These are phyloP conservation scores for Onthophagus sagittarius DNA, from an alignment of 2,888 invertebrate species.

Conservation along the genomic window DNA sequence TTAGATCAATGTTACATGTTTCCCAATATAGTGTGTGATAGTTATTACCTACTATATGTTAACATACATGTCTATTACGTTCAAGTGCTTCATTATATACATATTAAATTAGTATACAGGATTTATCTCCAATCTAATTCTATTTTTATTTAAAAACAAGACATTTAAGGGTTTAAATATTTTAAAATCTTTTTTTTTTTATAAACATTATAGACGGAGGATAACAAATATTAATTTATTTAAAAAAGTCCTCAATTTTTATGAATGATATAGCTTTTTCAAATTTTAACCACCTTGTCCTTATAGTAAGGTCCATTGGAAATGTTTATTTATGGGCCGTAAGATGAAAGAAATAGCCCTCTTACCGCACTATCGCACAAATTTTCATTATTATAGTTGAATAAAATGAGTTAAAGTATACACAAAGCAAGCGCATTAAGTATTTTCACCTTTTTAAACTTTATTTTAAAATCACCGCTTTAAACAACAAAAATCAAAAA, in stretches of 20 bases:
- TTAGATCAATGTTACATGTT: no score
- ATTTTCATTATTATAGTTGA: not conserved
- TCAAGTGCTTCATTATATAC: no score
- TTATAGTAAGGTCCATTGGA: constrained; percentile 53
- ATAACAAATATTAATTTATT: not conserved
- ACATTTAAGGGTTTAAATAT: no score
- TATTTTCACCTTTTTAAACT: not conserved
- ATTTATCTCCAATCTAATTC: no score
- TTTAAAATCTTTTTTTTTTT: not conserved
- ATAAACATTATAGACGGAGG: not conserved
- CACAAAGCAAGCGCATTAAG: constrained; percentile 13
- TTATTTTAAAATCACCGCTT: not conserved
- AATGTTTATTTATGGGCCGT: constrained; percentile 40
- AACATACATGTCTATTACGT: no score
- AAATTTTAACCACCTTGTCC: constrained; percentile 44
- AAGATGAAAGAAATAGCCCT: constrained; percentile 20
- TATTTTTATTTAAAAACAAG: no score
- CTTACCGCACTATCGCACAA: constrained; percentile 1
- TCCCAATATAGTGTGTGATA: no score
- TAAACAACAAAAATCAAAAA: not conserved
- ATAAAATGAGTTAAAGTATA: constrained; percentile 15
- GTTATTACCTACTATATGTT: no score
- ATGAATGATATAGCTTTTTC: constrained; percentile 32
- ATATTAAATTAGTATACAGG: no score
- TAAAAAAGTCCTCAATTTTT: constrained; percentile 11